Conservation (phyloP, 2,113 vertebrate species). For the Myotis davidii region DNA sequence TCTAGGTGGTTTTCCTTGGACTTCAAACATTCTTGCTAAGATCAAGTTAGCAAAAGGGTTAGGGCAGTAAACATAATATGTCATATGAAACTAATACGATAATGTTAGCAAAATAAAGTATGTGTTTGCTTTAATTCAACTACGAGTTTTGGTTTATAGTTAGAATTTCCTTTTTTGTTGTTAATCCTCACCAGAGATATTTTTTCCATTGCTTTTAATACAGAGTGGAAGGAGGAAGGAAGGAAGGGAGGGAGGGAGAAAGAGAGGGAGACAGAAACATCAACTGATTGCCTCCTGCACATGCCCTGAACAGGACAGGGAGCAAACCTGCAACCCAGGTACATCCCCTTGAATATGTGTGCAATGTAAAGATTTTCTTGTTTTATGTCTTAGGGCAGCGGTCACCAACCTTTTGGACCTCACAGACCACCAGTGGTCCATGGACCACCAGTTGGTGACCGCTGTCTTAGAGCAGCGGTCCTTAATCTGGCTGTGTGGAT, state of each 20-base stretch:
- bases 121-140: slow-evolving; percentile 12
- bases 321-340: too few species aligned
- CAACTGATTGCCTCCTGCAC: too few species aligned
- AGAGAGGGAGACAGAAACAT: too few species aligned
- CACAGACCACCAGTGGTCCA: too few species aligned
- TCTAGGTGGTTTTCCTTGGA: background rate
- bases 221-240: too few species aligned
- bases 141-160: background rate
- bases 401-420: background rate
- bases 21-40: background rate
- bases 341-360: background rate
- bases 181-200: too few species aligned
- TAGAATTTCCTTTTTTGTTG: background rate
- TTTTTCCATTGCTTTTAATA: too few species aligned
- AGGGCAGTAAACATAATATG: background rate
- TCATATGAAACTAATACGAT: background rate
- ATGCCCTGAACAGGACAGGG: too few species aligned
- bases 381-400: background rate
- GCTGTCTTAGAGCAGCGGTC: background rate
- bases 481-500: background rate
- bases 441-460: too few species aligned
- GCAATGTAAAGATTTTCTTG: background rate
- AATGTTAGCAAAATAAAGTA: background rate
- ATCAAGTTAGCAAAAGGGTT: background rate
- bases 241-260: too few species aligned